Evolutionary conservation across 2,888 invertebrate species (phyloP), one percentile per base, ranked within the genome.

Genomic region (Polydrusus cervinus): DNA sequence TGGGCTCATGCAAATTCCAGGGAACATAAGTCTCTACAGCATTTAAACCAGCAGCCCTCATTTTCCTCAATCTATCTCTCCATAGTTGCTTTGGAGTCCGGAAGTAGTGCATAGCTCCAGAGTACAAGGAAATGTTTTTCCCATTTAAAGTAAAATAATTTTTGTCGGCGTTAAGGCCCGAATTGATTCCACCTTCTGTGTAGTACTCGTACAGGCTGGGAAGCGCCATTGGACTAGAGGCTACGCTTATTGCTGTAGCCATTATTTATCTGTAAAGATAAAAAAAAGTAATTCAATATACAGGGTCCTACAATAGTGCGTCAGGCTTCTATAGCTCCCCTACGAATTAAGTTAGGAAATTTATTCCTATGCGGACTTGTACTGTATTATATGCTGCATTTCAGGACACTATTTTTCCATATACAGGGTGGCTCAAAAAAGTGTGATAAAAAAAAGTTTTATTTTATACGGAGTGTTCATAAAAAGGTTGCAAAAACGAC

Each of bases 1-100:
- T 89, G 0, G 94, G 93, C 86, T 97, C 95, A 85, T 97, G 97
- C 71, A 92, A 89, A 78, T 94, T 95, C 97, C 97, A 93, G 84
- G 95, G 94, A 0, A 97, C 92, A 84, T 97, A 84, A 3, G 95
- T 95, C 78, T 95, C 92, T 0, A 97, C 92, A 2, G 95, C 91
- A 87, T 97, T 97, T 11, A 97, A 89, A 0, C 98, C 98, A 45
- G 94, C 95, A 1, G 94, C 93, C 83, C 93, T 90, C 82, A 95
- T 88, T 84, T 95, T 94, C 66, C 90, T 88, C 75, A 97, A 86
- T 70, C 95, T 90, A 76, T 95, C 93, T 53, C 92, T 89, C 97
- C 97, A 97, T 82, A 93, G 93, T 16, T 89, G 89, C 45, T 91
- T 91, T 5, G 95, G 95, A 0, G 95, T 90, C 6, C 97, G 90